A percentile compares a stretch with the other conserved stretches of the same genome.
phyloP scores from a whole-genome alignment of 2,113 vertebrate species.

The Monopterus albus region DNA sequence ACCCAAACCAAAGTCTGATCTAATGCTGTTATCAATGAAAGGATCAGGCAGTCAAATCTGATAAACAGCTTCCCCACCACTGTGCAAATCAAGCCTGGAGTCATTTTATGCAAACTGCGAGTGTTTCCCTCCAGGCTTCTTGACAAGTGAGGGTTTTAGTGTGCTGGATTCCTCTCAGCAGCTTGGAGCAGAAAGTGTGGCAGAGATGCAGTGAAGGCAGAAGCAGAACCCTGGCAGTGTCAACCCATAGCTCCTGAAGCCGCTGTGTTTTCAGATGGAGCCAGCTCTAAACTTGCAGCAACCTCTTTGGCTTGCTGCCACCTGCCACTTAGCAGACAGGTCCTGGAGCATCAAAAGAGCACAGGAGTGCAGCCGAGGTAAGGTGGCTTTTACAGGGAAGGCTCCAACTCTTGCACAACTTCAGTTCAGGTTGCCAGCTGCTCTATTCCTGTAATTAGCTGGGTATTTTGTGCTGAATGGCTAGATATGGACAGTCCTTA shows the following conservation, averaged over 20 bases:
- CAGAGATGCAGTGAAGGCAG: conserved; percentile 32
- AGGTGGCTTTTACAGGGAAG: conserved; percentile 37
- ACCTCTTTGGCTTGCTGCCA: conserved; percentile 64
- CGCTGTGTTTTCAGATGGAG: conserved; percentile 59
- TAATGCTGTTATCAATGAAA: neutral
- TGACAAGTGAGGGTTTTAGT: conserved; percentile 35
- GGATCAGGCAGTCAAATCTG: neutral
- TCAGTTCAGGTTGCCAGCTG: conserved; percentile 16
- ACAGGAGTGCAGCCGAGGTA: conserved; percentile 28
- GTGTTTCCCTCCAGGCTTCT: conserved; percentile 46
- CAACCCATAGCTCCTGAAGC: conserved; percentile 69
- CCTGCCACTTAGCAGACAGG: conserved; percentile 69
- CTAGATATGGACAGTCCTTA: neutral
- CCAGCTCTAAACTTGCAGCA: conserved; percentile 64
- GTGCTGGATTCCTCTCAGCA: conserved; percentile 37
- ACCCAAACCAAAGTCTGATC: neutral
- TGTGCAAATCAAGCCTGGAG: conserved; percentile 23
- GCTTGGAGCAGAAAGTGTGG: conserved; percentile 42
- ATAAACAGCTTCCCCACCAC: conserved; percentile 6
- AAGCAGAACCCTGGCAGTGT: conserved; percentile 62
- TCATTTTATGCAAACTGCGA: conserved; percentile 52
- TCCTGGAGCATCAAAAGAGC: conserved; percentile 55
- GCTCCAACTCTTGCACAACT: conserved; percentile 27
- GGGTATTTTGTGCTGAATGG: conserved; percentile 12
- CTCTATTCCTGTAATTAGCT: conserved; percentile 30